Percentiles rank a stretch among this genome's conserved stretches.
phyloP scores from a whole-genome alignment of 2,797 vertebrate genomes.

The Galaxias olidus region DNA sequence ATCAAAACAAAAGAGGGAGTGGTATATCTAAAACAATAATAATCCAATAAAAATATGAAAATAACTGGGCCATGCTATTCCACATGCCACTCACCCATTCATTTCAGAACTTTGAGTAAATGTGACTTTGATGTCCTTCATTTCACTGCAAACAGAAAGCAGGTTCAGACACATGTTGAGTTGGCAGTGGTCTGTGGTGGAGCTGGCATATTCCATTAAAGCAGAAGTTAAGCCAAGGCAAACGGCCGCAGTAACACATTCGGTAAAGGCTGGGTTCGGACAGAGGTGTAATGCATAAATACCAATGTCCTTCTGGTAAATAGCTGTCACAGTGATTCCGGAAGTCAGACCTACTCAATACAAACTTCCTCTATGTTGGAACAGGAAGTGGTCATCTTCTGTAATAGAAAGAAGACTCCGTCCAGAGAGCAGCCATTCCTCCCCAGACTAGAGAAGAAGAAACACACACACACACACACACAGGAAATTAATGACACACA shows the following conservation, averaged over 20 bases:
- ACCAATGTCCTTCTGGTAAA: no score
- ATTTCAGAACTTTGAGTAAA: slow-evolving; percentile 47
- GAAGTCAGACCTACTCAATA: slow-evolving; percentile 71
- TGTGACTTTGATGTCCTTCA: slow-evolving; percentile 56
- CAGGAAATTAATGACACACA: neutral
- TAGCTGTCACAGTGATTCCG: neutral
- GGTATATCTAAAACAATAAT: no score
- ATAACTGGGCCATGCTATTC: neutral
- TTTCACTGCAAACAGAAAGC: slow-evolving; percentile 52
- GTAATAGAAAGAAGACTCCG: slow-evolving; percentile 68
- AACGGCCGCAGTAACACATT: no score
- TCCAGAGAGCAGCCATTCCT: slow-evolving; percentile 67
- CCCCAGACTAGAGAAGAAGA: slow-evolving; percentile 75
- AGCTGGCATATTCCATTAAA: no score
- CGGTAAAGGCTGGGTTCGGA: no score
- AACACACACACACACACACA: neutral
- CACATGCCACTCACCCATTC: slow-evolving; percentile 47
- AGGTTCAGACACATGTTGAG: neutral
- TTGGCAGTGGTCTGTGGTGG: no score
- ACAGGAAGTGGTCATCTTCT: slow-evolving; percentile 57
- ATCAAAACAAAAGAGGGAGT: neutral
- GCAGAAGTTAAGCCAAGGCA: no score
- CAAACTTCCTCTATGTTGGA: slow-evolving; percentile 64
- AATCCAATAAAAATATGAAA: no score
- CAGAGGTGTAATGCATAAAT: no score